These are phyloP conservation scores for Galago senegalensis DNA, from an alignment of 2,797 vertebrate genomes.

Conservation along the genomic window DNA sequence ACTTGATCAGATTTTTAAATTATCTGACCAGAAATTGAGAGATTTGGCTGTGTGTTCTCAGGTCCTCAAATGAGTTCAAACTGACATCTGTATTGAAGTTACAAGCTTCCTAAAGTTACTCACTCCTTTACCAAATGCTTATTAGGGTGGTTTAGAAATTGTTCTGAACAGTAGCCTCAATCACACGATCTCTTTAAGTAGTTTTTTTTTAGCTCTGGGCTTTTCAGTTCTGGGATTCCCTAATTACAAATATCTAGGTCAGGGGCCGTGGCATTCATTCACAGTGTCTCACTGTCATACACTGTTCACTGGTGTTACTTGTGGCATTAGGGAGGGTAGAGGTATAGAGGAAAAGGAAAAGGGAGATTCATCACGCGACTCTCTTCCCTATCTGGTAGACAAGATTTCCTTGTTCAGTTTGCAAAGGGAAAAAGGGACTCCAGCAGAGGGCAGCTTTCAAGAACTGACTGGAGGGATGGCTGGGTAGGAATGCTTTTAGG, in stretches of 20 bases:
- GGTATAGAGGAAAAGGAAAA: background rate
- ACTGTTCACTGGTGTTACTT: background rate
- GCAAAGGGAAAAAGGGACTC: conserved; percentile 57
- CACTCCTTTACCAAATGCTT: background rate
- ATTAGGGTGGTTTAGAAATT: conserved; percentile 5
- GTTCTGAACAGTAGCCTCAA: background rate
- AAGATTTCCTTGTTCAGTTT: conserved; percentile 2
- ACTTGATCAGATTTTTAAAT: conserved; percentile 1
- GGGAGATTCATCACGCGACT: background rate
- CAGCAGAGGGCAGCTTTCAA: conserved; percentile 87
- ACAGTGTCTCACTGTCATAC: background rate
- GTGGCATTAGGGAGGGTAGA: background rate
- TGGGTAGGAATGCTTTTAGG: background rate
- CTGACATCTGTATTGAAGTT: background rate
- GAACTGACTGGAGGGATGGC: background rate
- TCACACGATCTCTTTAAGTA: background rate
- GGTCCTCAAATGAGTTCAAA: background rate
- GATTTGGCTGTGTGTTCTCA: background rate
- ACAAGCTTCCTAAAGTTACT: background rate
- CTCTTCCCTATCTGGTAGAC: background rate
- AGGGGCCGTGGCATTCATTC: background rate
- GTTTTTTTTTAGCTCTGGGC: background rate
- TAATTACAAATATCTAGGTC: conserved; percentile 26
- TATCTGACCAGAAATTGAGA: conserved; percentile 18
- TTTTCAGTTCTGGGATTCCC: background rate